Evolutionary conservation across 2,888 invertebrate genomes (phyloP), one percentile per base, ranked within the genome.

Genomic region (Orthonevra nobilis): DNA sequence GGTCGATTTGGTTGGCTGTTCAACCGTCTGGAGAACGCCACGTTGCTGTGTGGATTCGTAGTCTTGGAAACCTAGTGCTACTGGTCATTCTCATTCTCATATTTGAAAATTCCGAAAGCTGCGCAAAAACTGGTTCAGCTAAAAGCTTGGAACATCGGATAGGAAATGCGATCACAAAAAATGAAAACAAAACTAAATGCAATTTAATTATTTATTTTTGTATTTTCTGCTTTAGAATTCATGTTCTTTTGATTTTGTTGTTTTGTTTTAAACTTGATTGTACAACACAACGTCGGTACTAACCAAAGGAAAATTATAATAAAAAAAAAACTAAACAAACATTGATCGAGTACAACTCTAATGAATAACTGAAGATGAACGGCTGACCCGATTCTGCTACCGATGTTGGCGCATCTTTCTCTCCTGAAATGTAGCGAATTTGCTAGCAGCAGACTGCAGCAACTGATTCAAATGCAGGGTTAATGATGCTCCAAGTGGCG

Each of bases 391-490:
- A 32, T 58, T 70, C 23, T 85, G 86, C 85, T 89, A 89, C 86
- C 89, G 86, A 68, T 86, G 85, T 81, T 86, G 87, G 86, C 92
- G 90, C 84, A 91, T 87, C 85, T 92, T 92, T 70, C 94, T 89
- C 82, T 94, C 93, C 86, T 96, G 96, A 97, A 97, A 97, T 48
- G 94, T 90, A 38, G 92, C 94, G 90, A 94, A 97, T 86, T 97
- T 97, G 77, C 93, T 91, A 87, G 94, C 95, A 7, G 97, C 96
- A 0, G 95, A 93, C 86, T 94, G 94, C 82, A 98, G 90, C 89
- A 97, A 91, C 86, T 95, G 94, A 89, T 97, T 96, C 86, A 97
- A 91, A 87, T 98, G 97, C 87, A 92, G 92, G 4, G 96, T 96
- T 30, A 96, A 89, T 32, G 95, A 93, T 61, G 94, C 93, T 77